Conservation (phyloP, 2,113 vertebrate species). For the Tetraodon nigroviridis region DNA sequence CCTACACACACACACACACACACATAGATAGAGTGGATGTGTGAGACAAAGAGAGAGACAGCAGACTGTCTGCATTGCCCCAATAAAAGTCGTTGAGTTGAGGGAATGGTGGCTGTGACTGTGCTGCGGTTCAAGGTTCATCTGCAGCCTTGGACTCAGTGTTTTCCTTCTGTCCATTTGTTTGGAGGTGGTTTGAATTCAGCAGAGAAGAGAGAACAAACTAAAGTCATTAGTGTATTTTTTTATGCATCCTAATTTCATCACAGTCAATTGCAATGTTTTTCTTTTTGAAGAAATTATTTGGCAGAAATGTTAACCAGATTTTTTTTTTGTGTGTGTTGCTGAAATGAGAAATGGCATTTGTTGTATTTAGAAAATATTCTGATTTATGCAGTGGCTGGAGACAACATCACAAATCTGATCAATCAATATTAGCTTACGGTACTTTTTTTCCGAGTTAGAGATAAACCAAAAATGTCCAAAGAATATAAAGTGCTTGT, state of each 20-base stretch:
- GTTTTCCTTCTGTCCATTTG: constrained; percentile 48
- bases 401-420: too few species aligned
- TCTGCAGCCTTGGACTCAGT: constrained; percentile 69
- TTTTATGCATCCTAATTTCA: not conserved
- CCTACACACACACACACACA: constrained; percentile 1
- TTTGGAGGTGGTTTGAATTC: constrained; percentile 37
- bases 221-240: not conserved
- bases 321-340: too few species aligned
- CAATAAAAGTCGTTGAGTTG: constrained; percentile 54
- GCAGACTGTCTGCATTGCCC: constrained; percentile 64
- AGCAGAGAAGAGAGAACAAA: not conserved
- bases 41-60: constrained; percentile 38
- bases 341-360: too few species aligned
- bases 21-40: constrained; percentile 17
- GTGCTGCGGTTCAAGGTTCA: constrained; percentile 68
- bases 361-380: too few species aligned
- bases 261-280: not conserved
- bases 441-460: too few species aligned
- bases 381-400: too few species aligned
- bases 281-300: not conserved
- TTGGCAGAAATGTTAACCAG: too few species aligned
- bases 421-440: too few species aligned
- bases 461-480: too few species aligned
- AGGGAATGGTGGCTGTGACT: constrained; percentile 45
- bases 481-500: too few species aligned